Percentiles rank a stretch among this genome's conserved stretches.
These are phyloP conservation scores for Drosophila guanche DNA, from an alignment of 1,140 invertebrate species.

Conservation along the genomic window DNA sequence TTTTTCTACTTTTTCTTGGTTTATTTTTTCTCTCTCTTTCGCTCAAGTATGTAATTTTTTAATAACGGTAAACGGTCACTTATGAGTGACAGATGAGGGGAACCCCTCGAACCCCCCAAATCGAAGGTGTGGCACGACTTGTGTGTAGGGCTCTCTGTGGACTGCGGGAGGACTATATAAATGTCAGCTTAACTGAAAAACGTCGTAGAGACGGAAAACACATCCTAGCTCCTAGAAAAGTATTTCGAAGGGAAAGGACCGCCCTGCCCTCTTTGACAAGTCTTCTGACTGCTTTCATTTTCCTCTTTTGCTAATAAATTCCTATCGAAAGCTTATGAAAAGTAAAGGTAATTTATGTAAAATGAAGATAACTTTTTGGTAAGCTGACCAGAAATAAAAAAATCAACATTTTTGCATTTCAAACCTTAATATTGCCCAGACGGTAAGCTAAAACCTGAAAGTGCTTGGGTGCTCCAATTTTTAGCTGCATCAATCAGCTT, in stretches of 20 bases:
- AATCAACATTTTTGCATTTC: too few relatives aligned
- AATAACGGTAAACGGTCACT: slow-evolving; percentile 75
- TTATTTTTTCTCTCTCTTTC: slow-evolving; percentile 16
- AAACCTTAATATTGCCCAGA: too few relatives aligned
- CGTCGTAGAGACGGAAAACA: slow-evolving; percentile 56
- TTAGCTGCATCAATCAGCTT: too few relatives aligned
- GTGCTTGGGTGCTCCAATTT: too few relatives aligned
- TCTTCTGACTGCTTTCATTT: slow-evolving; percentile 1
- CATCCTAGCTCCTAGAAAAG: slow-evolving; percentile 35
- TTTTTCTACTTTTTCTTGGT: slow-evolving; percentile 38
- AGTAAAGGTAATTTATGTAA: too few relatives aligned
- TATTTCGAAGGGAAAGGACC: slow-evolving; percentile 29
- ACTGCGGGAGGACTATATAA: slow-evolving; percentile 53
- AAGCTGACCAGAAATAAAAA: background rate
- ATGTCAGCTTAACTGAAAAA: slow-evolving; percentile 80
- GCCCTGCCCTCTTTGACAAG: slow-evolving; percentile 10
- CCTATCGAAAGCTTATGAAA: too few relatives aligned
- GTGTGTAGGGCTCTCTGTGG: slow-evolving; percentile 1
- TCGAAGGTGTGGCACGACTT: background rate
- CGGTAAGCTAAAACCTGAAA: too few relatives aligned
- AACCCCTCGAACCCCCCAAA: slow-evolving; percentile 25
- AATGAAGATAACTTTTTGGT: too few relatives aligned
- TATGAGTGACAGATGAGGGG: slow-evolving; percentile 68
- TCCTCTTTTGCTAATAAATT: slow-evolving; percentile 6
- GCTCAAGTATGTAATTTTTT: slow-evolving; percentile 73